Conservation (phyloP, 2,113 vertebrate species). For the Grammomys dolichurus region DNA sequence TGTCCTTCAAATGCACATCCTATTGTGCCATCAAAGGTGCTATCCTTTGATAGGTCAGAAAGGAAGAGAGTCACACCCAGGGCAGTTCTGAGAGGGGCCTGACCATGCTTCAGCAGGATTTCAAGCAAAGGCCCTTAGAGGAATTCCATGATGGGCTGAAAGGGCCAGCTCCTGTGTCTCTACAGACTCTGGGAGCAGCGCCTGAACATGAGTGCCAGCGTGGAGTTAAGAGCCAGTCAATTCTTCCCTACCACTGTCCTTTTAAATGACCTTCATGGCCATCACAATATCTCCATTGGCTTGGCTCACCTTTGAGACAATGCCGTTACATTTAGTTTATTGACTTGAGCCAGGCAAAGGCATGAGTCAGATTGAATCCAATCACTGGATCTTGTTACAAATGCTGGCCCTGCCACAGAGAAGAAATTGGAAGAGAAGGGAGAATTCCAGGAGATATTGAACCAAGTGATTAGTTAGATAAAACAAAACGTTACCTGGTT, state of each 20-base stretch:
- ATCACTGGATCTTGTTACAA: conserved; percentile 26
- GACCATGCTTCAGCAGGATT: background rate
- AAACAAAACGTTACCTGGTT: background rate
- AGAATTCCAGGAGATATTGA: conserved; percentile 45
- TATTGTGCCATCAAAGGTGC: background rate
- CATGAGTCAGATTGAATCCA: conserved; percentile 25
- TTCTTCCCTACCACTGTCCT: background rate
- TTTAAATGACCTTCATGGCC: background rate
- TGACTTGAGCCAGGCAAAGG: conserved; percentile 9
- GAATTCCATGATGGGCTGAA: background rate
- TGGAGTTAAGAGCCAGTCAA: background rate
- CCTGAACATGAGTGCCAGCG: background rate
- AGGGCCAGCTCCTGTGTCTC: background rate
- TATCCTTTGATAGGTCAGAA: background rate
- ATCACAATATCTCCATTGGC: background rate
- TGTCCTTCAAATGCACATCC: background rate
- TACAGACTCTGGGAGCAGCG: background rate
- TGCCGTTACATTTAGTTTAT: conserved; percentile 27
- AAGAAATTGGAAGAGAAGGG: conserved; percentile 45
- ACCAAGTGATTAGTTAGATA: conserved; percentile 1
- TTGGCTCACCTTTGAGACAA: background rate
- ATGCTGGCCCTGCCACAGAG: background rate
- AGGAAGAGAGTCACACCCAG: background rate
- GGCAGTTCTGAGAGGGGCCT: background rate
- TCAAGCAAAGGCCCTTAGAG: background rate